Evolutionary conservation across 2,888 invertebrate species (phyloP), one percentile per base, ranked within the genome.

Genomic region (Drosophila anomalata): DNA sequence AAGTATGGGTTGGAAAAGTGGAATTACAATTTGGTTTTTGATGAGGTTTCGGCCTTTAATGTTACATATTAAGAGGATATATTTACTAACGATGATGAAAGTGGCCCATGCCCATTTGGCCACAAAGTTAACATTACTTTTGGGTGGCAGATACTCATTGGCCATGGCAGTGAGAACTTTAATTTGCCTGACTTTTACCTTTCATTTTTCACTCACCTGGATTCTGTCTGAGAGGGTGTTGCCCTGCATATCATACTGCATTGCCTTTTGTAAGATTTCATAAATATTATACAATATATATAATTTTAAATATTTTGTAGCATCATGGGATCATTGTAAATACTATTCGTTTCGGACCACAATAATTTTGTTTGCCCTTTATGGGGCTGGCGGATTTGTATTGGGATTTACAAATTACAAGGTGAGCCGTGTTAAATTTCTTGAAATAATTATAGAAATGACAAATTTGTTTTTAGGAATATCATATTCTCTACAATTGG

Each of bases 251-350:
- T 4, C 41, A 17, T 17, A 42, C 17, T 42, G 41, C 41, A 20
- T 42, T 20, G 7, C 7, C 41, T 20, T 11, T 9, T 42, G 41
- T 42, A 20, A 42, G 41, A 9, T 9, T 41, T 36, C n/a, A 36
- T 6, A 31, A 11, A 31, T 12, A 11, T 1, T n/a, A 39, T 14
- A 17, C 2, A 41, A 41, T 36, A 36, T 9, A 17, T 3, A 42
- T 14, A 7, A 14, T 7, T 42, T 20, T 42, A 20, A 42, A 42
- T 4, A 8, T 9, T 42, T 20, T 42, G 0, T 11, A 42, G 41
- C 41, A 17, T 42, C 41, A 20, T 42, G 41, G 41, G 20, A 42
- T 42, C 17, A 42, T 11, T 42, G 41, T 42, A 9, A 20, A 36
- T 2, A 29, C 7, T 3, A 20, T 20, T 1, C 17, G 17, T 20